Conservation (phyloP, 2,888 invertebrate species). For the Tinea semifulvella region DNA sequence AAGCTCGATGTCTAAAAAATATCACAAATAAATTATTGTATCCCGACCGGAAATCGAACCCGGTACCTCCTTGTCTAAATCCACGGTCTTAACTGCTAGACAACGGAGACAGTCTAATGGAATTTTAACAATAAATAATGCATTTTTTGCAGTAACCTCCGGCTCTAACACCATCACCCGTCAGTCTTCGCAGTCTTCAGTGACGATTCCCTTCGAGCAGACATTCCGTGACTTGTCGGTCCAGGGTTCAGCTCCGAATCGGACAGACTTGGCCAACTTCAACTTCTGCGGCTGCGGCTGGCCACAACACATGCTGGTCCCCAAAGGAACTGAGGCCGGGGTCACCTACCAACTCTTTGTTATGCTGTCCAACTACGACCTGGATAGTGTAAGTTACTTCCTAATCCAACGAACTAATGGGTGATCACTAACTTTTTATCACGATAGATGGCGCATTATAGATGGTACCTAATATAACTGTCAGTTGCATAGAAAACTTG, state of each 20-base stretch:
- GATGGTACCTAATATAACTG: no score
- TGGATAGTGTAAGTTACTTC: constrained; percentile 41
- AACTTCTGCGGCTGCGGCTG: constrained; percentile 72
- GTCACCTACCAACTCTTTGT: constrained; percentile 47
- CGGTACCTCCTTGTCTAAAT: no score
- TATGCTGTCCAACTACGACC: constrained; percentile 58
- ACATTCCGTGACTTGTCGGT: constrained; percentile 63
- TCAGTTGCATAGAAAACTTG: no score
- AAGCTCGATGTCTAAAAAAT: no score
- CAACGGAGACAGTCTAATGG: no score
- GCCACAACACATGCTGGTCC: constrained; percentile 68
- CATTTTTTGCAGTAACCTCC: constrained; percentile 54
- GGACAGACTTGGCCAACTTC: constrained; percentile 36
- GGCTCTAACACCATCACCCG: constrained; percentile 66
- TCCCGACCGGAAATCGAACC: no score
- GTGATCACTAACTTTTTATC: no score
- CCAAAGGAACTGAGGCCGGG: constrained; percentile 55
- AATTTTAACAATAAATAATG: not conserved
- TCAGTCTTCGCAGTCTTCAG: constrained; percentile 65
- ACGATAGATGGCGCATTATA: no score
- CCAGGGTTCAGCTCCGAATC: constrained; percentile 32
- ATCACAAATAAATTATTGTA: no score
- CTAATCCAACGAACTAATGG: no score
- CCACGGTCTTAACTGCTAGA: no score
- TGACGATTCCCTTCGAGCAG: constrained; percentile 67